Evolutionary conservation across 1,140 invertebrate genomes (phyloP), one percentile per base, ranked within the genome.

Genomic region (Choristoneura fumiferana): DNA sequence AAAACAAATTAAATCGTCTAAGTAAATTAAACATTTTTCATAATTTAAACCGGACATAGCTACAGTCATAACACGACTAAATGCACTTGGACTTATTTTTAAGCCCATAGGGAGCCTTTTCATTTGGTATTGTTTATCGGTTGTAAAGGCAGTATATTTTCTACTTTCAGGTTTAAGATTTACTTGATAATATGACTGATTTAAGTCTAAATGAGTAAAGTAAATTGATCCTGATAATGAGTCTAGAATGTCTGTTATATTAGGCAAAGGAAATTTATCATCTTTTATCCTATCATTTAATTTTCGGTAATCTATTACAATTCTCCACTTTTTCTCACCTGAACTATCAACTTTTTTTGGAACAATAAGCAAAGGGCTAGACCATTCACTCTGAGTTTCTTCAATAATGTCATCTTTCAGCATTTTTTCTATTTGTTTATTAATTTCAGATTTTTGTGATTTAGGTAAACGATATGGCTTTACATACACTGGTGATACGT

Each of bases 211-310:
- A 34, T 36, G 8, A 8, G 8, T 10, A 58, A 58, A 58, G 17
- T 58, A 58, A 8, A 49, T 49, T 3, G 10, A 8, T 10, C 56
- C 43, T n/a, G n/a, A n/a, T n/a, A n/a, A n/a, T n/a, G n/a, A n/a
- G n/a, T n/a, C n/a, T n/a, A n/a, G n/a, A n/a, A n/a, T n/a, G n/a
- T n/a, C n/a, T n/a, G n/a, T n/a, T n/a, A n/a, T n/a, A n/a, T n/a
- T n/a, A n/a, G n/a, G 68, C 37, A 64, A 49, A n/a, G 68, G 68
- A 18, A 64, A 70, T 12, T 56, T 54, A 17, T 70, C 58, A 53
- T 57, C 61, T 0, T 52, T 8, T 4, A 69, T 60, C 14, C 56
- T 62, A 15, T 58, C 59, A 65, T n/a, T n/a, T n/a, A n/a, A n/a
- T n/a, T n/a, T n/a, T n/a, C n/a, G n/a, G n/a, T n/a, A n/a, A n/a